Base-by-base conservation (phyloP, 2,113 vertebrate genomes). In the Copsychus sechellarum region DNA sequence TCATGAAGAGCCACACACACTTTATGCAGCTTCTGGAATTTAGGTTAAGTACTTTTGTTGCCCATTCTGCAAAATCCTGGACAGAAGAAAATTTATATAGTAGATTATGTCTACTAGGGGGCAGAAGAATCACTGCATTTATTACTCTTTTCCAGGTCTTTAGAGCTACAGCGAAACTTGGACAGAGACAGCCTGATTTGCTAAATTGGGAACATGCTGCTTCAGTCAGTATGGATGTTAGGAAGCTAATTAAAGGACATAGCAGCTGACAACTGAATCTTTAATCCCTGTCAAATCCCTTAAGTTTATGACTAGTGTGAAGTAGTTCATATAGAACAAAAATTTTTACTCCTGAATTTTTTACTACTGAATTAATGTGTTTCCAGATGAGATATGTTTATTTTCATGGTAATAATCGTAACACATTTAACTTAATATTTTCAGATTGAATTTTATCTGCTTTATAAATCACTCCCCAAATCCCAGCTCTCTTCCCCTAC, bases 191-290 rank as follows among this genome's bases (percentile, higher is more conserved):
- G 51, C 40, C 47, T 65, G 20, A 23, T 88, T 82, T 94, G 58
- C 86, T 94, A 80, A 94, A 91, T 4, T 81, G 33, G 60, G 71
- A 62, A 81, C 81, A 57, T 2, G 5, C 66, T 90, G 58, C 40
- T 77, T 88, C 91, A 88, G 60, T 83, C 90, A 86, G 47, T 73
- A 25, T 77, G 45, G 45, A 67, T 81, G 58, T 81, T 96, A 90
- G 71, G 90, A 79, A 92, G 80, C 88, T 92, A 92, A 95, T 97
- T 95, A 95, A 94, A 94, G 78, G 74, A 61, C 84, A 67, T 33
- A 86, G 78, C 79, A 93, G 81, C 88, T 95, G 86, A 85, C 83
- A 91, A 94, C 33, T 66, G 91, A 73, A 70, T 94, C 66, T 92
- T 91, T 95, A 92, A 88, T 90, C 92, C 81, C 60, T 91, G 48